A percentile compares a stretch with the other conserved stretches of the same genome.
These are phyloP conservation scores for Diglossa cyanea DNA, from an alignment of 2,797 vertebrate genomes.

Conservation along the genomic window DNA sequence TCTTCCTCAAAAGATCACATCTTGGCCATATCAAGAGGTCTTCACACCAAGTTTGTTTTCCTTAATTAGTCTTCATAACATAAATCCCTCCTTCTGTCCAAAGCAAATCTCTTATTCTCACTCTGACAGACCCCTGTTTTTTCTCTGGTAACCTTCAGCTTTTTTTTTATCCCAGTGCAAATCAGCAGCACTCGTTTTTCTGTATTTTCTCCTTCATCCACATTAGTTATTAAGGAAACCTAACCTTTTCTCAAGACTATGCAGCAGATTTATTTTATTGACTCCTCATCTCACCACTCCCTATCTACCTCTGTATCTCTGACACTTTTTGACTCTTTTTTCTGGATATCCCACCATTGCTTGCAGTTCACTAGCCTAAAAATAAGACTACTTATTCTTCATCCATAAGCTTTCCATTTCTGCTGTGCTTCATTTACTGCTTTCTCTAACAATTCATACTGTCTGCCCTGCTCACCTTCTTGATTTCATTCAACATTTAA, in stretches of 20 bases:
- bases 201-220: neutral
- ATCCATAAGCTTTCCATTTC: neutral
- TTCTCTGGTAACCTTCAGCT: neutral
- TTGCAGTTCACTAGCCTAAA: neutral
- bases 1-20: neutral
- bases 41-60: neutral
- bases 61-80: neutral
- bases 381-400: neutral
- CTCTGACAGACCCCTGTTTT: neutral
- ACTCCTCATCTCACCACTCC: neutral
- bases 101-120: neutral
- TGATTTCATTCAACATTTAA: neutral
- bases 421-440: neutral
- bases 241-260: neutral
- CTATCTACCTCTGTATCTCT: neutral
- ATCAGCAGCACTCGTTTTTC: neutral
- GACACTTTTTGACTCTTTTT: neutral
- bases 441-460: neutral
- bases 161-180: neutral
- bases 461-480: neutral
- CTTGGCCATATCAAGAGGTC: neutral
- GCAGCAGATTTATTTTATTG: neutral
- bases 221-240: neutral
- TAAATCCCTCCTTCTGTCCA: neutral
- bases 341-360: neutral